Evolutionary conservation across 2,797 vertebrate species (phyloP), one percentile per base, ranked within the genome.

Genomic region (Malacoctenus gilli): DNA sequence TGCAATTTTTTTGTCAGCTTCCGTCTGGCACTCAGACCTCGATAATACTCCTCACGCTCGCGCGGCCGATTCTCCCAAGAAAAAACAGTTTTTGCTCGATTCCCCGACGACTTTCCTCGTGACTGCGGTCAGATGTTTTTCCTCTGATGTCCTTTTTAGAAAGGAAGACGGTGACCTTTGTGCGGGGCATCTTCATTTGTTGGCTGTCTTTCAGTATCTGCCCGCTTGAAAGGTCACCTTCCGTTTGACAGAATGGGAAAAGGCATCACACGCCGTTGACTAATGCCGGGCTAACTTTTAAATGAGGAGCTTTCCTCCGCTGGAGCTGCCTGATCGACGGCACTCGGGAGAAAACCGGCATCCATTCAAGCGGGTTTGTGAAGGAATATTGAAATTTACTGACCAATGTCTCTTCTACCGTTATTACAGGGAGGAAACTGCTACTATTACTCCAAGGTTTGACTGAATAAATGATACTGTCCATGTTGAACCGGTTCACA

Each of bases 101-200:
- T 79, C 60, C 47, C 61, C 5, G 31, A 54, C 31, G 52, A 62
- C 72, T 74, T 64, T 75, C 60, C 78, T 64, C 46, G 59, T 80
- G 77, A 66, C 80, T 60, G 57, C 67, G 76, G 72, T 82, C 63
- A 80, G 79, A 86, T 85, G 59, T 51, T 63, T n/a, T 74, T 60
- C 34, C 51, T 77, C 67, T 72, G 51, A 86, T 87, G 85, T 88
- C 81, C 79, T 87, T 87, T 88, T 80, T 63, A 74, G n/a, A n/a
- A n/a, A 70, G 82, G 60, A 70, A 86, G 83, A 78, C 61, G 70
- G 74, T 89, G 87, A 89, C 89, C 88, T 91, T 90, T 90, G 83
- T 77, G 67, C 35, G 63, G 79, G 73, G 80, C 79, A 84, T 88
- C 86, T 89, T 90, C 85, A 90, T 89, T 88, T 87, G 86, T 86